phyloP scores from a whole-genome alignment of 2,888 invertebrate genomes.

The Meghimatium bilineatum region DNA sequence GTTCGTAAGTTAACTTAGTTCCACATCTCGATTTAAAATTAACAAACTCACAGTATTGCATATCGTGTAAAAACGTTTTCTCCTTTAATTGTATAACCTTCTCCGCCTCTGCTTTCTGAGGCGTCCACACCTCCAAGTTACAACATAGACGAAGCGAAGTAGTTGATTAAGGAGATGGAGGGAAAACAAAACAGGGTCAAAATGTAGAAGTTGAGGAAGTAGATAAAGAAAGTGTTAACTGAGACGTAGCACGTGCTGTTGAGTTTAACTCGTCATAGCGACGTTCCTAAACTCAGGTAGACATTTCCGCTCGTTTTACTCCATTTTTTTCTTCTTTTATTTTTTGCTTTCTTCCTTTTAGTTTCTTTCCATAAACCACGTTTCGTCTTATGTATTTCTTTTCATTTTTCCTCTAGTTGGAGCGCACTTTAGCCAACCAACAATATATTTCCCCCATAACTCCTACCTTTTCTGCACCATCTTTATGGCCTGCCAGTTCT shows the following conservation, averaged over 20 bases:
- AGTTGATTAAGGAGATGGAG: background rate
- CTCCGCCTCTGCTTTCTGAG: background rate
- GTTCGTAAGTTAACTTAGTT: too few species aligned
- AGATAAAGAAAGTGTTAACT: background rate
- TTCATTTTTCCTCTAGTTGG: background rate
- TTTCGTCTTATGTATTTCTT: background rate
- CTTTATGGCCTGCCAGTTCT: too few species aligned
- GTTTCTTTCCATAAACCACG: background rate
- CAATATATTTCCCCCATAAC: too few species aligned
- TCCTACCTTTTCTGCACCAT: too few species aligned
- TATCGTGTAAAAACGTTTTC: too few species aligned
- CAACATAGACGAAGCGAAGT: background rate
- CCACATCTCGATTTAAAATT: too few species aligned
- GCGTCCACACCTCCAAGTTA: background rate
- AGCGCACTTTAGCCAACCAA: too few species aligned
- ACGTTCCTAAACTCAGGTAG: background rate
- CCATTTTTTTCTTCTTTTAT: background rate
- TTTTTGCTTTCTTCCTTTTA: constrained; percentile 9
- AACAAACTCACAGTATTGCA: too few species aligned
- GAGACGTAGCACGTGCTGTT: background rate
- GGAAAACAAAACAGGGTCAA: background rate
- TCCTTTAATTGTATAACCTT: too few species aligned
- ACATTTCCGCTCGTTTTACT: background rate
- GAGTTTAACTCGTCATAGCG: background rate
- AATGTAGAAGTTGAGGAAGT: background rate